These are phyloP conservation scores for Anthrax anthrax DNA, from an alignment of 2,888 invertebrate species.

Conservation along the genomic window DNA sequence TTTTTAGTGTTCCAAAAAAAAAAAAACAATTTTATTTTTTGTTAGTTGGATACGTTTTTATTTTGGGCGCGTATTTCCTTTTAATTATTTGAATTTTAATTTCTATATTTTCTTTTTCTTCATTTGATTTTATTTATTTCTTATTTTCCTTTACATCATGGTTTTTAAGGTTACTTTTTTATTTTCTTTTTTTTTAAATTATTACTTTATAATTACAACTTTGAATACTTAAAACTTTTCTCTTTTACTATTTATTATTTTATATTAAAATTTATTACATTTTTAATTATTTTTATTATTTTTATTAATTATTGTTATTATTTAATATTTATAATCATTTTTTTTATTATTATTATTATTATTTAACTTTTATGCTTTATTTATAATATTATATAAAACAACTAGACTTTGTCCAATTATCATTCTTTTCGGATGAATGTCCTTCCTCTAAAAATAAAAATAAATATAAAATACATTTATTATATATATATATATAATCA, in stretches of 20 bases:
- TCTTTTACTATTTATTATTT: conserved; percentile 1
- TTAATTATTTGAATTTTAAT: too few species aligned
- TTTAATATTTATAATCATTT: conserved; percentile 12
- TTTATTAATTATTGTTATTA: conserved; percentile 9
- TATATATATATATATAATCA: too few species aligned
- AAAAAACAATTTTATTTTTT: too few species aligned
- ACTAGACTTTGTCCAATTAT: conserved; percentile 36
- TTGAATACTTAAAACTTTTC: conserved; percentile 5
- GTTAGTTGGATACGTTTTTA: too few species aligned
- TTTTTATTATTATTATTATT: conserved; percentile 19
- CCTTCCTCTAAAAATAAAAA: conserved; percentile 48
- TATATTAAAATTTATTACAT: too few species aligned
- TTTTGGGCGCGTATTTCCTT: too few species aligned
- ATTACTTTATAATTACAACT: conserved; percentile 4
- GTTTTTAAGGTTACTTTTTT: conserved; percentile 2
- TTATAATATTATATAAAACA: conserved; percentile 26
- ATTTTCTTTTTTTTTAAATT: neutral
- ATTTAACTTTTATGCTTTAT: conserved; percentile 13
- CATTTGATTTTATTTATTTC: too few species aligned
- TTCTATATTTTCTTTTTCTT: too few species aligned
- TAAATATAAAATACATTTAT: neutral
- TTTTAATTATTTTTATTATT: conserved; percentile 10
- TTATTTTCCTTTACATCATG: conserved; percentile 2
- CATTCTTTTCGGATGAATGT: conserved; percentile 77
- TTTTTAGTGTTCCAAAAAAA: too few species aligned